Percentiles rank a stretch among this genome's conserved stretches.
Evolutionary conservation across 2,797 vertebrate species (phyloP).

Genomic region (Chaetophractus vellerosus): DNA sequence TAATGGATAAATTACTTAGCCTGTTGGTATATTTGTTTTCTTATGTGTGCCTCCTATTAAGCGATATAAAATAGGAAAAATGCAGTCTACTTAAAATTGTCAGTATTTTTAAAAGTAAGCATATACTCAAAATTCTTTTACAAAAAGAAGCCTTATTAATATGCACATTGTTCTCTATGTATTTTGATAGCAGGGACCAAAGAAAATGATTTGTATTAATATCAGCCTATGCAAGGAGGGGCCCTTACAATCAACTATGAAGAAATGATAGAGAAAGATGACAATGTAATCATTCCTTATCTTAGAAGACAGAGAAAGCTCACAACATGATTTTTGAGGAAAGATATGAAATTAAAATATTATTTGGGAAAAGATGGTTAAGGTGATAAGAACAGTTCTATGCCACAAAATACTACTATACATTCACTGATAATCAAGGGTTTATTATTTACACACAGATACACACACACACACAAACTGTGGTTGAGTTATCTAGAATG

Average conservation of each 20-base stretch:
- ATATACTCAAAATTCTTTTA: background rate
- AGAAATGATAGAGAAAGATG: background rate
- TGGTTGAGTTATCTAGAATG: background rate
- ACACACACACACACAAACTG: background rate
- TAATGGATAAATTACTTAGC: background rate
- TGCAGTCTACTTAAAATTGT: background rate
- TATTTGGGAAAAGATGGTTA: background rate
- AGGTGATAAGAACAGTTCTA: background rate
- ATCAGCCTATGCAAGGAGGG: background rate
- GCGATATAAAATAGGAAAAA: background rate
- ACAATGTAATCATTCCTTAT: background rate
- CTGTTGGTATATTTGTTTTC: no score
- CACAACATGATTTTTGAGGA: background rate
- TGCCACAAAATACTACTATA: background rate
- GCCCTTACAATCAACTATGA: background rate
- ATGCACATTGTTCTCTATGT: background rate
- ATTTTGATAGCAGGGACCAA: background rate
- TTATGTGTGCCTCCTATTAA: no score
- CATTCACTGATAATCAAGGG: slow-evolving; percentile 12
- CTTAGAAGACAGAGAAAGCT: background rate
- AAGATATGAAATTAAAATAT: slow-evolving; percentile 20
- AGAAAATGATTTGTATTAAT: background rate
- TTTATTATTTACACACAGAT: background rate
- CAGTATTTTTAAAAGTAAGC: background rate
- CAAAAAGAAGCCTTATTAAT: background rate